phyloP scores from a whole-genome alignment of 2,797 vertebrate species.

The Lepilemur ruficaudatus region DNA sequence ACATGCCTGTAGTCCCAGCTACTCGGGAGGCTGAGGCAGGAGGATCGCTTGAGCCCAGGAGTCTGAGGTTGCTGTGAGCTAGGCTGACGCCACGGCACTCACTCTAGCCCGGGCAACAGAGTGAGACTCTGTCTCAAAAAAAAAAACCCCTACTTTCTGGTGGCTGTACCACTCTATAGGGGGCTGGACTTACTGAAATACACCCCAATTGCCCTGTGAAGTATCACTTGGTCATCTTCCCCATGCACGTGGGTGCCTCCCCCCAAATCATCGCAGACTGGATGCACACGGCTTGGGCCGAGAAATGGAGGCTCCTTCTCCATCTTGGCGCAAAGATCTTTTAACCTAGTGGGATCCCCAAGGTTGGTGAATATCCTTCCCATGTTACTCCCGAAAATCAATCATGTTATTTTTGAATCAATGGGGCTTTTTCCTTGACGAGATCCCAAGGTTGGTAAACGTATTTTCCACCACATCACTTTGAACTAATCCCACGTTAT shows the following conservation, averaged over 20 bases:
- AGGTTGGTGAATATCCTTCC: background rate
- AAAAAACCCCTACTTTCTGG: background rate
- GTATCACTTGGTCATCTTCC: no score
- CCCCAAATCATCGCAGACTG: no score
- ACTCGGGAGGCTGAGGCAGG: no score
- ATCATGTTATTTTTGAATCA: background rate
- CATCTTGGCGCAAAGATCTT: background rate
- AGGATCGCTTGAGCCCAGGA: no score
- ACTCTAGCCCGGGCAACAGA: no score
- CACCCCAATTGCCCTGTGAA: background rate
- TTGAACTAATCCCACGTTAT: background rate
- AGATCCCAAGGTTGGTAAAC: background rate
- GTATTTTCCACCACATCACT: background rate
- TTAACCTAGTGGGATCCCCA: background rate
- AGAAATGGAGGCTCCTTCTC: background rate
- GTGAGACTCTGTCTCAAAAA: background rate
- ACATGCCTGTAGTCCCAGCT: no score
- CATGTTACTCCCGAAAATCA: background rate
- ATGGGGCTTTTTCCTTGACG: background rate
- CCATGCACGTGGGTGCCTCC: background rate
- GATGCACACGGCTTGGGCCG: no score
- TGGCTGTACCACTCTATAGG: background rate
- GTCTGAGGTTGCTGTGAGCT: no score
- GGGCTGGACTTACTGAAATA: background rate
- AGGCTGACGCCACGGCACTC: no score